phyloP scores from a whole-genome alignment of 2,113 vertebrate species.

The Alethe diademata region DNA sequence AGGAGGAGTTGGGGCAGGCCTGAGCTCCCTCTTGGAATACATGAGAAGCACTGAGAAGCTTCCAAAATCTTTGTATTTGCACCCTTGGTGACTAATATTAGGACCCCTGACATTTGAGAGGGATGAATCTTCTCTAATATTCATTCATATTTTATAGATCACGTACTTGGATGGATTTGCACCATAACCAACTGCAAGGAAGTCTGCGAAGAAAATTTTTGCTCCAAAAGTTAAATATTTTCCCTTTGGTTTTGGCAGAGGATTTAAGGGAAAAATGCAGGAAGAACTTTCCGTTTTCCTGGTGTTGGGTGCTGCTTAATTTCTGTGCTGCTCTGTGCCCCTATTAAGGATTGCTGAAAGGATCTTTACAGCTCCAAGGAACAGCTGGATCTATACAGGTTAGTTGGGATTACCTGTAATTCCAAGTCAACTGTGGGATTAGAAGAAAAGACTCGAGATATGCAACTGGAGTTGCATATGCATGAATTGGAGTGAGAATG shows the following conservation, averaged over 20 bases:
- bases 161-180: neutral
- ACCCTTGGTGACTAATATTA: neutral
- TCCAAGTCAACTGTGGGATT: rapidly evolving
- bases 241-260: neutral
- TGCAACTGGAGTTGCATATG: rapidly evolving
- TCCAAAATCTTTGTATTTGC: neutral
- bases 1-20: neutral
- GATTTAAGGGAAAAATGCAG: neutral
- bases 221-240: neutral
- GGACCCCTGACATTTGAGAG: neutral
- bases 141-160: neutral
- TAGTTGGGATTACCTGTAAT: neutral
- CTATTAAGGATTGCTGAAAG: neutral
- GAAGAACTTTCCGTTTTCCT: neutral
- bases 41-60: neutral
- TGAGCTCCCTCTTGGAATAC: neutral
- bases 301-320: neutral
- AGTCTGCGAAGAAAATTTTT: neutral
- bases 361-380: neutral
- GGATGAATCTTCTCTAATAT: neutral
- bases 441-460: neutral
- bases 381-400: rapidly evolving
- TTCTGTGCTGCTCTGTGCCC: neutral
- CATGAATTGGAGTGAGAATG: rapidly evolving
- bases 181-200: neutral